Conservation (phyloP, 2,797 vertebrate species). For the Bufotes viridis region DNA sequence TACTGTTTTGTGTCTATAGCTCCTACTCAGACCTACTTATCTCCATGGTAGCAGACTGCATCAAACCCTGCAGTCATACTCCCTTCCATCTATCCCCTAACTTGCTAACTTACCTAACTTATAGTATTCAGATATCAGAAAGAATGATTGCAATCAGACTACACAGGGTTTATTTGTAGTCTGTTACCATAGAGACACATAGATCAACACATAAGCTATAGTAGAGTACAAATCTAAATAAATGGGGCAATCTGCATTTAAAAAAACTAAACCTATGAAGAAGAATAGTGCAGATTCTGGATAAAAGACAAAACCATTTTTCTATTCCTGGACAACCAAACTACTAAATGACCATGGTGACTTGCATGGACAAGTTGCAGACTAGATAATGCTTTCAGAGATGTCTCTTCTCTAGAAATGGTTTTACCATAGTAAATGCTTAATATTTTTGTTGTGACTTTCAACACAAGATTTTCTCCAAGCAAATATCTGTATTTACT, state of each 20-base stretch:
- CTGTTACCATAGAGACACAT: background rate
- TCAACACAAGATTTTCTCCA: background rate
- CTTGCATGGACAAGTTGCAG: background rate
- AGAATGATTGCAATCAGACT: background rate
- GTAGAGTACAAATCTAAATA: no score
- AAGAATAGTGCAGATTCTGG: no score
- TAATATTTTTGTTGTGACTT: background rate
- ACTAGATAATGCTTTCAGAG: background rate
- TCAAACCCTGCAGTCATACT: background rate
- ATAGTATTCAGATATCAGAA: background rate
- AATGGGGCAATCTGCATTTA: no score
- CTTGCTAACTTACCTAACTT: no score
- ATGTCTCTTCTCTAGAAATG: background rate
- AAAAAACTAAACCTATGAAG: no score
- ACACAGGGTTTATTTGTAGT: background rate
- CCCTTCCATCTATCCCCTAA: background rate
- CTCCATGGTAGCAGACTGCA: background rate
- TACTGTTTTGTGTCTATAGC: no score
- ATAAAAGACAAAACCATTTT: background rate
- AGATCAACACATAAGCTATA: no score
- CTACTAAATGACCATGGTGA: background rate
- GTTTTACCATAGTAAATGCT: background rate
- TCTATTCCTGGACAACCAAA: background rate
- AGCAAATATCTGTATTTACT: slow-evolving; percentile 17
- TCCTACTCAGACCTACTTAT: background rate